Evolutionary conservation across 2,888 invertebrate genomes (phyloP), one percentile per base, ranked within the genome.

Genomic region (Brenthis hecate): DNA sequence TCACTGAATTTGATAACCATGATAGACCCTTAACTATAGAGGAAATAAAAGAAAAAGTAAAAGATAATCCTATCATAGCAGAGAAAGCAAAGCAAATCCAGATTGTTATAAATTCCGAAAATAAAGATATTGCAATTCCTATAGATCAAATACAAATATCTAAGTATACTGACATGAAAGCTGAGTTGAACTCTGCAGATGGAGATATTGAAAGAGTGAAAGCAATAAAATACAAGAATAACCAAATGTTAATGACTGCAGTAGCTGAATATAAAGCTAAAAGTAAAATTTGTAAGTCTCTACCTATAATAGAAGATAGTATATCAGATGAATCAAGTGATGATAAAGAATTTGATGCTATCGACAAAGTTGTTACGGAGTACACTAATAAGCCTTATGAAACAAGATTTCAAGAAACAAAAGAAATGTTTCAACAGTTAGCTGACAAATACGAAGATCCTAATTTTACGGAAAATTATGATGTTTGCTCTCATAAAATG

Each of bases 81-180:
- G 89, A 91, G 73, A 92, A 92, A 77, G 89, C 90, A 11, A 81
- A 83, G 19, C 91, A 91, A 80, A 92, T 92, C 58, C 91, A 92
- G 78, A 91, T 92, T 32, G 72, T 83, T 28, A 77, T 79, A 2
- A 74, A 83, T 23, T 75, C 72, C 32, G 72, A 74, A n/a, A 55
- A 65, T 23, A 85, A 79, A 64, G 79, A 82, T 56, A 75, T 83
- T 36, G 73, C 76, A 16, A 74, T 92, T 43, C 91, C 91, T 1
- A 77, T 91, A 32, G 82, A 87, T 56, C 80, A 89, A 68, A 83
- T 92, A 60, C 84, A 88, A 70, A 53, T 91, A 65, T 65, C 69
- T 5, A 66, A 68, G 3, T 75, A 66, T 58, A 72, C 77, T 3
- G 80, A 85, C 8, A 89, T 92, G 75, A 80, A 78, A 68, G 78